Percentiles rank a stretch among this genome's conserved stretches.
phyloP scores from a whole-genome alignment of 1,140 invertebrate species.

The Babylonia areolata region DNA sequence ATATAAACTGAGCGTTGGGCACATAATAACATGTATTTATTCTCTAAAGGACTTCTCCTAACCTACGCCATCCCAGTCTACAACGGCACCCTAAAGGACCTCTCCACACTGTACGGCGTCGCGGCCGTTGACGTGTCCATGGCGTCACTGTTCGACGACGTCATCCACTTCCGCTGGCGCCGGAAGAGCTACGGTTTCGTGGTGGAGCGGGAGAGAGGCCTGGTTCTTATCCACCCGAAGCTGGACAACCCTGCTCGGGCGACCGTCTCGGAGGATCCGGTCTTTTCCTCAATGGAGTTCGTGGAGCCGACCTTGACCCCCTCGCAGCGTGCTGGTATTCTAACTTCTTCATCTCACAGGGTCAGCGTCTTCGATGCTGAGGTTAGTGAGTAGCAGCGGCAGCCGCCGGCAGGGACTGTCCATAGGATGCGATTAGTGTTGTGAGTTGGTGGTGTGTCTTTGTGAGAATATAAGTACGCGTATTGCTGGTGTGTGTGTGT shows the following conservation, averaged over 20 bases:
- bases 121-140: slow-evolving; percentile 16
- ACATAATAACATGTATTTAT: too few species aligned
- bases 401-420: too few species aligned
- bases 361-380: not conserved
- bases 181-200: slow-evolving; percentile 12
- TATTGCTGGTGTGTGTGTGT: too few species aligned
- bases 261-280: not conserved
- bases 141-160: slow-evolving; percentile 22
- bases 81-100: not conserved
- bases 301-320: not conserved
- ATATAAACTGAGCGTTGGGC: too few species aligned
- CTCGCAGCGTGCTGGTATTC: not conserved
- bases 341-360: not conserved
- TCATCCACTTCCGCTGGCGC: slow-evolving; percentile 10
- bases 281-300: slow-evolving; percentile 20
- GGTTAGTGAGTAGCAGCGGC: too few species aligned
- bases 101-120: not conserved
- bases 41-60: not conserved
- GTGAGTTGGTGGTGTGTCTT: too few species aligned
- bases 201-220: slow-evolving; percentile 14
- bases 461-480: too few species aligned
- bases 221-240: slow-evolving; percentile 8
- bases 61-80: slow-evolving; percentile 13
- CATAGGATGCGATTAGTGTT: too few species aligned
- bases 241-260: not conserved